Percentiles rank a stretch among this genome's conserved stretches.
Conservation (phyloP, 2,113 vertebrate species). For the Notarius quadriscutis region DNA sequence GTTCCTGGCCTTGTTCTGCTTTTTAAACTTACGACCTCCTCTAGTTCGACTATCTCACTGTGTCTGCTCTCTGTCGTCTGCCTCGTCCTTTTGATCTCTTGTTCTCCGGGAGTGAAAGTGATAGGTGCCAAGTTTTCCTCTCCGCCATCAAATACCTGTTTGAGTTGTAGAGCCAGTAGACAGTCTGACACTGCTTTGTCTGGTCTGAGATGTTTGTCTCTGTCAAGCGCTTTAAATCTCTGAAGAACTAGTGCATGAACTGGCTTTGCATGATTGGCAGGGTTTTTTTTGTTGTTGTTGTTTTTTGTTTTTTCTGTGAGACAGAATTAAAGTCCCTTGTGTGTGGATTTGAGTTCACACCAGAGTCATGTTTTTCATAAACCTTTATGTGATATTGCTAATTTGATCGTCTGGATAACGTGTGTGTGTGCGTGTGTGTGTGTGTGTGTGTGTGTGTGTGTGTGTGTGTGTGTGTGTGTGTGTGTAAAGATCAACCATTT, state of each 20-base stretch:
- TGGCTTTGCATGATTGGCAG: not conserved
- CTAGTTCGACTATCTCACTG: not conserved
- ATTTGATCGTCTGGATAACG: too few species aligned
- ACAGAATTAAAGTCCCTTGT: not conserved
- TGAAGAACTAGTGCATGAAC: not conserved
- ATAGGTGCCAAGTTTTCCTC: conserved; percentile 22
- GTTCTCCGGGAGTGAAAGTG: conserved; percentile 6
- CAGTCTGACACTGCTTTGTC: not conserved
- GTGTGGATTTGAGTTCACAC: not conserved
- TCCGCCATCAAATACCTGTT: conserved; percentile 9
- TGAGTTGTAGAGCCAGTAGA: conserved; percentile 6
- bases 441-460: too few species aligned
- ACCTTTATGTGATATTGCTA: too few species aligned
- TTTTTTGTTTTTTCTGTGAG: not conserved
- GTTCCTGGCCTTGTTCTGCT: conserved; percentile 15
- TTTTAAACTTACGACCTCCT: conserved; percentile 29
- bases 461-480: too few species aligned
- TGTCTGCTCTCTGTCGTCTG: not conserved
- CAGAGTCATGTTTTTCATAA: not conserved
- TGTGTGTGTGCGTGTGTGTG: too few species aligned
- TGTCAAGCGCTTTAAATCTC: conserved; percentile 13
- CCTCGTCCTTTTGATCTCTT: conserved; percentile 19
- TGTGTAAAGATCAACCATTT: not conserved
- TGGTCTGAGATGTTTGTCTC: not conserved
- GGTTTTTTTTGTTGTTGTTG: too few species aligned